phyloP scores from a whole-genome alignment of 2,888 invertebrate species.

The Coelogynopora nodosa region DNA sequence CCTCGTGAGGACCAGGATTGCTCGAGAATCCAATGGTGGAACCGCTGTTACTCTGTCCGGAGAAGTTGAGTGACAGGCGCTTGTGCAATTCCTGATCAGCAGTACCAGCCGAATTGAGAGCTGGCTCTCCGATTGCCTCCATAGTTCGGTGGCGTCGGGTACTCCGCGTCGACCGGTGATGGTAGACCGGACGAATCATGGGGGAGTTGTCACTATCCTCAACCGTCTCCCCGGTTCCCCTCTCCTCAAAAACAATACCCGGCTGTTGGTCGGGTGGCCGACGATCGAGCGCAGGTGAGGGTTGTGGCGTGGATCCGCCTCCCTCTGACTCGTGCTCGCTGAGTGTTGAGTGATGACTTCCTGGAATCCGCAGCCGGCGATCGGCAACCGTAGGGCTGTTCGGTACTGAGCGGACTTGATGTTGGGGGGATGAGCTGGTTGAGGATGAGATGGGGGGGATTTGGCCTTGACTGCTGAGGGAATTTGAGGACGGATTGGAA shows the following conservation, averaged over 20 bases:
- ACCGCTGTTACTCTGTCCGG: not conserved
- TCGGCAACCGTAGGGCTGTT: not conserved
- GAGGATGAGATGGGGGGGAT: no score
- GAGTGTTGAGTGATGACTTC: not conserved
- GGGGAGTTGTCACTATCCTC: not conserved
- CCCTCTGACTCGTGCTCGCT: not conserved
- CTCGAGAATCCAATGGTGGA: no score
- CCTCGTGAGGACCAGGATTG: not conserved
- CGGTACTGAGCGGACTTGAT: not conserved
- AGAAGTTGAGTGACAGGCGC: not conserved
- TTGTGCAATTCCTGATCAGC: not conserved
- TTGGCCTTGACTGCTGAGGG: not conserved
- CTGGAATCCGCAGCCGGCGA: not conserved
- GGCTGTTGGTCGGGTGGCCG: not conserved
- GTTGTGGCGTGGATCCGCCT: not conserved
- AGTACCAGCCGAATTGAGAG: not conserved
- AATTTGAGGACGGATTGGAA: not conserved
- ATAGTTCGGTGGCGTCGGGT: not conserved
- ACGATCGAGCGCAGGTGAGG: not conserved
- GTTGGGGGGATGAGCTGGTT: not conserved
- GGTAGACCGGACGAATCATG: not conserved
- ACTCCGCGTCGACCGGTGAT: not conserved
- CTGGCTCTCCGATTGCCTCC: not conserved
- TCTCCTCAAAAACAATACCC: not conserved
- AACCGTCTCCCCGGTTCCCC: not conserved